Percentiles rank a stretch among this genome's conserved stretches.
These are phyloP conservation scores for Tetrax tetrax DNA, from an alignment of 2,113 vertebrate genomes.

Conservation along the genomic window DNA sequence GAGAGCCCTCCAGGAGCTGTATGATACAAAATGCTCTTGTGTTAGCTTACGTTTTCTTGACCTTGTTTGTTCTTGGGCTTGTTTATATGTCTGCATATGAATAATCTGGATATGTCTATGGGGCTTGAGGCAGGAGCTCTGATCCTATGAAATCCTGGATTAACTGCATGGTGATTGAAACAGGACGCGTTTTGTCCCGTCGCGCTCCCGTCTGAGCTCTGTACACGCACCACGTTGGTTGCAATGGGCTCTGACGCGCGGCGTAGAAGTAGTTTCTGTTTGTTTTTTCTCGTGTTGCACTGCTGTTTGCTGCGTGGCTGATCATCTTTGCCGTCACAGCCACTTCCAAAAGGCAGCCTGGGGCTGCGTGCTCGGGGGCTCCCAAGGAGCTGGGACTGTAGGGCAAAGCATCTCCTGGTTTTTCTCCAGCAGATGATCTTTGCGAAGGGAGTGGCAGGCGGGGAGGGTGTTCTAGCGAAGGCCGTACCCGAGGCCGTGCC, in stretches of 20 bases:
- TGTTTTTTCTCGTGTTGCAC: not conserved
- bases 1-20: not conserved
- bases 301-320: not conserved
- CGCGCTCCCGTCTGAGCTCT: not conserved
- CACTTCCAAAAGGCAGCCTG: not conserved
- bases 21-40: not conserved
- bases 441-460: not conserved
- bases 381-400: not conserved
- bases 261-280: not conserved
- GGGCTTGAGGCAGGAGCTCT: not conserved
- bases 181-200: not conserved
- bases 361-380: too few species aligned
- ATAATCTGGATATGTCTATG: not conserved
- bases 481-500: not conserved
- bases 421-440: not conserved
- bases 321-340: not conserved
- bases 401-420: not conserved
- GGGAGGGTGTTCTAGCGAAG: not conserved
- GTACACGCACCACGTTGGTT: too few species aligned
- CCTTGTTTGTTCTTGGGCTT: not conserved
- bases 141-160: not conserved
- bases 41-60: not conserved
- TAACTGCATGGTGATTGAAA: not conserved
- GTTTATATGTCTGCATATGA: fast-evolving
- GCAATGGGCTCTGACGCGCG: not conserved